Conservation (phyloP, 1,140 invertebrate genomes). For the Drosophila pectinifera region DNA sequence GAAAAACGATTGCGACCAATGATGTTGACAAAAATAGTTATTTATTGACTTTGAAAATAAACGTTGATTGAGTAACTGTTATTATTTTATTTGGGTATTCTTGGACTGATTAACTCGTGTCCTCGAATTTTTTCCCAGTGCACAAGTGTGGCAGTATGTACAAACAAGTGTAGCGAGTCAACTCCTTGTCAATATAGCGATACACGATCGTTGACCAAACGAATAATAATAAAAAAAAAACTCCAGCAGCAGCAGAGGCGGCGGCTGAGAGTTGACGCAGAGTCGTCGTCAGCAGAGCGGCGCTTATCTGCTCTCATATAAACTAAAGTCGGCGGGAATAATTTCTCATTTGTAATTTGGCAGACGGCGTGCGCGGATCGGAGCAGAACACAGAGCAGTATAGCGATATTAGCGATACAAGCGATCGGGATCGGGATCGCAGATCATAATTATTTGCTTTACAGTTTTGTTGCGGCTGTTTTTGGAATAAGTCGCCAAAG, state of each 20-base stretch:
- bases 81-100: conserved; percentile 9
- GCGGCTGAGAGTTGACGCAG: conserved; percentile 24
- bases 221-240: conserved; percentile 43
- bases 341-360: conserved; percentile 84
- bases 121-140: conserved; percentile 13
- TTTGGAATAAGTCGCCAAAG: neutral
- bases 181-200: conserved; percentile 49
- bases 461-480: conserved; percentile 18
- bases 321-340: conserved; percentile 79
- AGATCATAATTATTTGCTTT: conserved; percentile 34
- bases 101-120: neutral
- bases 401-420: conserved; percentile 23
- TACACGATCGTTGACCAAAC: conserved; percentile 44
- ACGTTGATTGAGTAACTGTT: conserved; percentile 7
- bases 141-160: conserved; percentile 16
- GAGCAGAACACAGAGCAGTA: conserved; percentile 38
- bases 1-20: neutral
- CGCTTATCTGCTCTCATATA: conserved; percentile 84
- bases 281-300: conserved; percentile 18
- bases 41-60: conserved; percentile 22
- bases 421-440: conserved; percentile 34
- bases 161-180: conserved; percentile 38
- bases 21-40: conserved; percentile 16
- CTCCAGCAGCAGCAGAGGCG: conserved; percentile 49
- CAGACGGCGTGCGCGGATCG: conserved; percentile 71